Percentiles rank a stretch among this genome's conserved stretches.
phyloP scores from a whole-genome alignment of 1,140 invertebrate species.

The Lithobius niger region DNA sequence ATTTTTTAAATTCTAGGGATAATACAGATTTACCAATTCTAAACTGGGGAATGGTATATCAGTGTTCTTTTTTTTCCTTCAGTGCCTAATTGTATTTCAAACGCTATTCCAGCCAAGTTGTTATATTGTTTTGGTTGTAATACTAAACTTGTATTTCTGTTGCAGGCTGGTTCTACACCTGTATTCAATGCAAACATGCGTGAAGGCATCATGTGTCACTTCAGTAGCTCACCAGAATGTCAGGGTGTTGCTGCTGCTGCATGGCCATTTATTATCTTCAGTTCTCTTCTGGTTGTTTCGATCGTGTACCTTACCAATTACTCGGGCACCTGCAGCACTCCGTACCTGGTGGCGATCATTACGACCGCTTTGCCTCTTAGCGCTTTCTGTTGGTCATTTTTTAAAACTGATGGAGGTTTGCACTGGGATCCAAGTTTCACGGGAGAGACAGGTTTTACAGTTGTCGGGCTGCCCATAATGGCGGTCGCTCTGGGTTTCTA shows the following conservation, averaged over 20 bases:
- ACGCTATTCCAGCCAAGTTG: too few species aligned
- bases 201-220: conserved; percentile 3
- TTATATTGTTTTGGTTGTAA: too few species aligned
- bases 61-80: too few species aligned
- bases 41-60: too few species aligned
- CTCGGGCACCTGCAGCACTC: not conserved
- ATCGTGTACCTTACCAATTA: not conserved
- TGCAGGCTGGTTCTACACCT: conserved; percentile 5
- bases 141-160: too few species aligned
- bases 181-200: not conserved
- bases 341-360: conserved; percentile 5
- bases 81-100: too few species aligned
- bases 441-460: conserved; percentile 11
- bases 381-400: conserved; percentile 5
- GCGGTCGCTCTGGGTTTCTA: conserved; percentile 3
- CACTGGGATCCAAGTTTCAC: conserved; percentile 8
- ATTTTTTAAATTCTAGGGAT: too few species aligned
- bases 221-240: not conserved
- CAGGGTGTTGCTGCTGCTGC: not conserved
- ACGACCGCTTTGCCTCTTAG: conserved; percentile 6
- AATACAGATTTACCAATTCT: too few species aligned
- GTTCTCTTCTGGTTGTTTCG: not conserved
- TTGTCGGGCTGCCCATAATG: conserved; percentile 9
- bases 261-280: conserved; percentile 8
- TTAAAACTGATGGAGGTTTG: not conserved